Conservation (phyloP, 2,113 vertebrate species). For the human region GRCh38 chr14:51006501-51007000, state of each 20-base stretch:
- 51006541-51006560: constrained; percentile 4
- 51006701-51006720: not conserved
- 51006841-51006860: not conserved
- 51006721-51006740: not conserved
- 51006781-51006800: not conserved
- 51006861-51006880: not conserved
- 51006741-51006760: not conserved
- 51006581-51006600: not conserved
- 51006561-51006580: constrained; percentile 34
- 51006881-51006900: not conserved
- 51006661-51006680: constrained; percentile 35
- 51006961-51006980: not conserved
- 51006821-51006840: not conserved
- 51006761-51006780: not conserved
- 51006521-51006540: constrained; percentile 34
- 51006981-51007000: not conserved
- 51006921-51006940: not conserved
- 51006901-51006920: not conserved
- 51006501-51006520: not conserved
- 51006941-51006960: not conserved
- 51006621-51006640: not conserved
- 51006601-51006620: not conserved
- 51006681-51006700: not conserved
- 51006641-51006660: constrained; percentile 42
- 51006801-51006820: not conserved